Evolutionary conservation across 1,140 invertebrate species (phyloP), one percentile per base, ranked within the genome.

Genomic region (Hycleus cichorii): DNA sequence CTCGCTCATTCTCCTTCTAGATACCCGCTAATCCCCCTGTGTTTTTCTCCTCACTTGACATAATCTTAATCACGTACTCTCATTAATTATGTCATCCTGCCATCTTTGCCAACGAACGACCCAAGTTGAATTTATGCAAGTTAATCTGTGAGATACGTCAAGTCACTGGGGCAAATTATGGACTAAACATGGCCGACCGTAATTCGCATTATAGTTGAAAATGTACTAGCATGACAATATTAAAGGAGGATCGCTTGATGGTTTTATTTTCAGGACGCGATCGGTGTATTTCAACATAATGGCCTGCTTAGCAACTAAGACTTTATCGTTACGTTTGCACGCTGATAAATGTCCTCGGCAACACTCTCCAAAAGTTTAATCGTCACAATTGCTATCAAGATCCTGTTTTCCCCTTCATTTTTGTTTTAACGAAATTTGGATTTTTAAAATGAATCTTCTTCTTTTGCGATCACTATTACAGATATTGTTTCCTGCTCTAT

Each of bases 41-140:
- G 64, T 60, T 63, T 65, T 65, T 65, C 58, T 56, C 40, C 40
- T n/a, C 49, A 56, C 57, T 49, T 58, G 61, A 67, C 65, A 62
- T 60, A 68, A 68, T 68, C 64, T 62, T 68, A 68, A 68, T 66
- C 64, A 66, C 66, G 66, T 68, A 68, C 58, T 59, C 60, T 59
- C 66, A 65, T 68, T 68, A 68, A 68, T 68, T 68, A 68, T 68
- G 59, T 62, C 64, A n/a, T 42, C 54, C 52, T 58, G 52, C 57
- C 59, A 62, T 64, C 60, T 66, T 64, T 54, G 40, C 62, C 47
- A 50, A 27, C 44, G 52, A 7, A 42, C 40, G 11, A 2, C 25
- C 26, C 45, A 62, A 68, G 18, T 18, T 18, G 18, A 18, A 68
- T 68, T 65, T 68, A 65, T 64, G 64, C 64, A 60, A 57, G 61